Percentiles rank a stretch among this genome's conserved stretches.
These are phyloP conservation scores for Athetis lepigone DNA, from an alignment of 2,888 invertebrate species.

Conservation along the genomic window DNA sequence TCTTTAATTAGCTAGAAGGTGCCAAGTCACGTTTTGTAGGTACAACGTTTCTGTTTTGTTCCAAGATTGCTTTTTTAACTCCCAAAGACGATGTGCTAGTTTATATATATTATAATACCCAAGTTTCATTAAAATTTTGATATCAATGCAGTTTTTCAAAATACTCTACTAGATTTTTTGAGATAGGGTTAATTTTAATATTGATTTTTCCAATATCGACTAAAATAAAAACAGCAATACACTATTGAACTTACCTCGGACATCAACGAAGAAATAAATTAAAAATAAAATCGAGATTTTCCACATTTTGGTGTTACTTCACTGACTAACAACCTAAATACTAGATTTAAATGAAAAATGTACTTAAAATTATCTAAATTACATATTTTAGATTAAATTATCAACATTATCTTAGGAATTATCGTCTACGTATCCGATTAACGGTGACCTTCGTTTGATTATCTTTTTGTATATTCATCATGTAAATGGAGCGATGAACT, in stretches of 20 bases:
- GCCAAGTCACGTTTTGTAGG: no score
- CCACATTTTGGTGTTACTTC: slow-evolving; percentile 42
- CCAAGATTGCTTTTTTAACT: no score
- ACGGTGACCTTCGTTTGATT: slow-evolving; percentile 48
- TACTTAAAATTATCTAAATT: slow-evolving; percentile 11
- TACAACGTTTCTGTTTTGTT: no score
- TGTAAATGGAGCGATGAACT: slow-evolving; percentile 4
- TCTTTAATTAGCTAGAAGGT: no score
- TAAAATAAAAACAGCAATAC: no score
- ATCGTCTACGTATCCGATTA: slow-evolving; percentile 31
- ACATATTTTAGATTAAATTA: slow-evolving; percentile 26
- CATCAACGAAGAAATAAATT: slow-evolving; percentile 61
- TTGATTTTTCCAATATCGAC: no score
- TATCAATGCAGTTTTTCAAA: no score
- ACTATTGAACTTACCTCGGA: slow-evolving; percentile 70
- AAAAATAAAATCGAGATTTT: slow-evolving; percentile 66
- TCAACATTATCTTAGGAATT: slow-evolving; percentile 32
- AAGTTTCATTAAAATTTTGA: no score
- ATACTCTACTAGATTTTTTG: no score
- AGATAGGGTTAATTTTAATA: no score
- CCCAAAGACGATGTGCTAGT: no score
- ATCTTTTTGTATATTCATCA: neutral
- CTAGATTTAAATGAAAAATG: slow-evolving; percentile 20
- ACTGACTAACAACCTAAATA: slow-evolving; percentile 11
- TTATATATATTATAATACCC: no score